Evolutionary conservation across 2,888 invertebrate species (phyloP), one percentile per base, ranked within the genome.

Genomic region (Lasioglossum marginatum): DNA sequence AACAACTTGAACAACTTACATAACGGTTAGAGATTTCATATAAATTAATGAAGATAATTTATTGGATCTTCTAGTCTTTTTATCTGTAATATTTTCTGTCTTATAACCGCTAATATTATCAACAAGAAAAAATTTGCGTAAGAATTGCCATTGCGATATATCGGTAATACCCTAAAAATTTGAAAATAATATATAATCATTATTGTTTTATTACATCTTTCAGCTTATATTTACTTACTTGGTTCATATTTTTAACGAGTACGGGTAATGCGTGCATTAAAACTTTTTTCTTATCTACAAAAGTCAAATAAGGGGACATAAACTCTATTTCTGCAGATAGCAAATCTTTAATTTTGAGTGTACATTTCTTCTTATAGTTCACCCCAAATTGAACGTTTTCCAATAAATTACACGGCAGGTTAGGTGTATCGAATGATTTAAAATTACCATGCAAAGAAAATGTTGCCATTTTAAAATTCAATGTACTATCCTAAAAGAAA

Each of bases 61-160:
- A n/a, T 87, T 73, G 57, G 12, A 57, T 57, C n/a, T 57, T 57
- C n/a, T 57, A n/a, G n/a, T 57, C n/a, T 57, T n/a, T 10, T n/a
- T 57, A 57, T 57, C 12, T 3, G n/a, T 57, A 57, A 57, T 57
- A 57, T 73, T 86, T 66, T 92, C 79, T 27, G 92, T 90, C 82
- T 87, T 91, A 52, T 91, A 93, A 43, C 96, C 96, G 88, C 96
- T 96, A 27, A 96, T 91, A 78, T 96, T 96, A 92, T 97, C 97
- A 74, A 97, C 95, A 12, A 97, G 91, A 94, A 97, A 97, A 93
- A 97, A 97, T 83, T 97, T 96, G 87, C 97, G 96, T 0, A 97
- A 96, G 52, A 98, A 93, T 91, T 96, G 96, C 97, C 97, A 97
- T 71, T 96, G 96, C 52, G 96, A 96, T 70, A 94, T 93, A 85